A percentile compares a stretch with the other conserved stretches of the same genome.
Conservation (phyloP, 2,888 invertebrate genomes). For the Capitulum mitella region DNA sequence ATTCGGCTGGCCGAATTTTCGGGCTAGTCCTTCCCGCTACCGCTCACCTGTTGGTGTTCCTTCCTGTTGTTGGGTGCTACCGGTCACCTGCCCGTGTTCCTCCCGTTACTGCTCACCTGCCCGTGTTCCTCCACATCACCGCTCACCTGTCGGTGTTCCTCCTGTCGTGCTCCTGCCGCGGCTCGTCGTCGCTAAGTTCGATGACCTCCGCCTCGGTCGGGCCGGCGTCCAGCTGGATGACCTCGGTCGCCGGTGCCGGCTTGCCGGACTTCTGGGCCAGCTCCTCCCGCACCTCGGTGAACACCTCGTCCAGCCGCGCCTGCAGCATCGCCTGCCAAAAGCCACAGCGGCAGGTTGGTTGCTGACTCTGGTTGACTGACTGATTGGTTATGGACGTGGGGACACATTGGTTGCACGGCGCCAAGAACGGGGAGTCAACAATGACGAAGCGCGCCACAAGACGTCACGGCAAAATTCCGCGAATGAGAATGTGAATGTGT, state of each 20-base stretch:
- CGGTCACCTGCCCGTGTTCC: background rate
- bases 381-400: too few species aligned
- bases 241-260: background rate
- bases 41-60: too few species aligned
- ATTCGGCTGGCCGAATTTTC: too few species aligned
- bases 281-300: conserved; percentile 15
- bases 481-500: too few species aligned
- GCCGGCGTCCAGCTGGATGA: background rate
- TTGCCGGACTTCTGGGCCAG: background rate
- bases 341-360: too few species aligned
- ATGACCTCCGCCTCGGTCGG: background rate
- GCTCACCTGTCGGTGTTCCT: background rate
- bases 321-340: conserved; percentile 16
- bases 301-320: conserved; percentile 23
- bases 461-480: too few species aligned
- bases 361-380: too few species aligned
- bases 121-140: background rate
- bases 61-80: too few species aligned
- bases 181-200: conserved; percentile 17
- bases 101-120: background rate
- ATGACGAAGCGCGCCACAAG: too few species aligned
- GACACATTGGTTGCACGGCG: too few species aligned
- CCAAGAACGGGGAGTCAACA: too few species aligned
- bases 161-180: background rate
- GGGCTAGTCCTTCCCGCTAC: too few species aligned